These are phyloP conservation scores for Alloplasta piceator DNA, from an alignment of 2,888 invertebrate species.

Conservation along the genomic window DNA sequence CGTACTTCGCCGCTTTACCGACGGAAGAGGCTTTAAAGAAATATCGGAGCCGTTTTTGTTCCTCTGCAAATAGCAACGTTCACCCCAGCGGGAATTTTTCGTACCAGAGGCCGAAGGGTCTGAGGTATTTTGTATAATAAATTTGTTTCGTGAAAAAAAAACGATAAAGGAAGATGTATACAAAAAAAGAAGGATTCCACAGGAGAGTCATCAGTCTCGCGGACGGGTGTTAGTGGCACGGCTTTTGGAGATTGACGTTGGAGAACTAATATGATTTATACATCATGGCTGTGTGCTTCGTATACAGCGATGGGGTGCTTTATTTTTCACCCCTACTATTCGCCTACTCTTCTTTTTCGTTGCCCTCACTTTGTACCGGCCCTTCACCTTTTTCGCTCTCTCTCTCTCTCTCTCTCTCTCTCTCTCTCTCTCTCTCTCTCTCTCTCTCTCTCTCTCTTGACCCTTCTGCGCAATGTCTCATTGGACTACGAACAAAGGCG, in stretches of 20 bases:
- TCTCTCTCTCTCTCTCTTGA: constrained; percentile 8
- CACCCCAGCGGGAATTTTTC: constrained; percentile 21
- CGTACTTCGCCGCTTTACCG: constrained; percentile 44
- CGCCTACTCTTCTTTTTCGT: constrained; percentile 18
- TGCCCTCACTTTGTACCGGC: constrained; percentile 17
- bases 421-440: constrained; percentile 12
- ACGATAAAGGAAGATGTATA: background rate
- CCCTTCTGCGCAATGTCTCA: constrained; percentile 38
- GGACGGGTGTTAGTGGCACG: background rate
- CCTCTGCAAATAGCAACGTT: background rate
- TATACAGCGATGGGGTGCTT: background rate
- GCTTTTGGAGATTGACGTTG: constrained; percentile 44
- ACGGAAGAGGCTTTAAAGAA: constrained; percentile 39
- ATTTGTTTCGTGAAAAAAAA: constrained; percentile 26
- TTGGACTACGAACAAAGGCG: constrained; percentile 30
- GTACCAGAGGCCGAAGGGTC: background rate
- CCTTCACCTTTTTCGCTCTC: constrained; percentile 14
- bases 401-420: constrained; percentile 15
- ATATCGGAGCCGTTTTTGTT: constrained; percentile 53
- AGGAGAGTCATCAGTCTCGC: constrained; percentile 21
- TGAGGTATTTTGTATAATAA: constrained; percentile 38
- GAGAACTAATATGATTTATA: constrained; percentile 37
- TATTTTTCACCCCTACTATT: constrained; percentile 4
- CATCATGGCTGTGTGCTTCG: constrained; percentile 3
- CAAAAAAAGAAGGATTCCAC: constrained; percentile 9